phyloP scores from a whole-genome alignment of 2,888 invertebrate genomes.

The Patella depressa region DNA sequence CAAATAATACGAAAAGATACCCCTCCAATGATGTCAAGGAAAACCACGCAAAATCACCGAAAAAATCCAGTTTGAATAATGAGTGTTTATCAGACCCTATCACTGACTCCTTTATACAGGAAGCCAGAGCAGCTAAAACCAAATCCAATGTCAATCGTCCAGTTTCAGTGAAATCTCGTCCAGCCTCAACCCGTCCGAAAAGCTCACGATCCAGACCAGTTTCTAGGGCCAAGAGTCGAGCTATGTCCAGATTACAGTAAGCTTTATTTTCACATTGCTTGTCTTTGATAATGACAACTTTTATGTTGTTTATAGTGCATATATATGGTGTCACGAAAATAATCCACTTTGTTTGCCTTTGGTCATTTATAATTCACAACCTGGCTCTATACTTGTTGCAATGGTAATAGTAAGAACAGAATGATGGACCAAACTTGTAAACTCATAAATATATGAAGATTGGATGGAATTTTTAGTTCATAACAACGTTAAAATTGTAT shows the following conservation, averaged over 20 bases:
- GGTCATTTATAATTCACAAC: too few relatives aligned
- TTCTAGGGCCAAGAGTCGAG: conserved; percentile 51
- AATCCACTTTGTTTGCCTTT: too few relatives aligned
- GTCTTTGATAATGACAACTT: too few relatives aligned
- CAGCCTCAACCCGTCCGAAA: conserved; percentile 33
- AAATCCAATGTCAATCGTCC: conserved; percentile 17
- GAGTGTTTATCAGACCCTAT: neutral
- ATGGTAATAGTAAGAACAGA: too few relatives aligned
- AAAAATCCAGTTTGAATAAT: neutral
- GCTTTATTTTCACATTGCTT: neutral
- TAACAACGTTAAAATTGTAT: neutral
- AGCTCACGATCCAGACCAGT: conserved; percentile 40
- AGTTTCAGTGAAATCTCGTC: conserved; percentile 36
- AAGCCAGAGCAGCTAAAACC: conserved; percentile 5
- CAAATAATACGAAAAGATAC: too few relatives aligned
- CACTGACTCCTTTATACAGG: neutral
- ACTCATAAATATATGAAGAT: too few relatives aligned
- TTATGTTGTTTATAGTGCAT: too few relatives aligned
- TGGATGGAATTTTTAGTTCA: too few relatives aligned
- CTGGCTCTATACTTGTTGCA: too few relatives aligned
- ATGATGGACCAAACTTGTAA: too few relatives aligned
- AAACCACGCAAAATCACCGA: neutral
- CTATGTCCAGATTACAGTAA: conserved; percentile 29
- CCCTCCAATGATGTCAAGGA: neutral
- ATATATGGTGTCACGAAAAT: too few relatives aligned